Base-by-base conservation (phyloP, 1,140 invertebrate species). In the Drosophila suzukii region DNA sequence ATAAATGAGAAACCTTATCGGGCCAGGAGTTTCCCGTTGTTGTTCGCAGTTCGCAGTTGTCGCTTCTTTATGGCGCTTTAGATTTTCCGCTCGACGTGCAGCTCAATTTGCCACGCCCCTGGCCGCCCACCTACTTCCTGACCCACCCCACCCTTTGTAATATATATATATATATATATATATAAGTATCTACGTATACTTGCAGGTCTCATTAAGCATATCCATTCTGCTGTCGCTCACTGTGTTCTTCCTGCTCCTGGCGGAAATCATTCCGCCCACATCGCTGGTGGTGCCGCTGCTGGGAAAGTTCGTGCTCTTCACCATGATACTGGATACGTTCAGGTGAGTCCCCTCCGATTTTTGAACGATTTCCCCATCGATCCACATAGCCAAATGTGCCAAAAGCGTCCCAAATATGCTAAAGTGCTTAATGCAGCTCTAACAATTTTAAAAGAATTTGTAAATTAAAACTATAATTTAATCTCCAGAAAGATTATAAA, bases 301-400 rank as follows among this genome's bases (percentile, higher is more conserved):
- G 68, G 98, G 99, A 78, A 99, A 99, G 94, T 99, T 99, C 93
- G 97, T 99, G 80, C 95, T 99, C 60, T 99, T 99, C 94, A 99
- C 99, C 53, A 99, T 99, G 98, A 99, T 99, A 90, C 95, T 99
- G 76, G 98, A 99, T 92, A 98, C 97, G 46, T 97, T 98, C 93
- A 99, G 98, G 95, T 97, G 93, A 93, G 93, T 92, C 11, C 11
- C 7, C 7, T n/a, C 3, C 41, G 41, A 43, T 17, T 43, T 43
- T 43, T 6, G 36, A 6, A 8, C 56, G 12, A 30, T 39, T 30
- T 46, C 12, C 11, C 24, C 34, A 8, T 32, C n/a, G 43, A 41
- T 47, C 34, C 10, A 11, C 4, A 27, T n/a, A 27, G 8, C 13
- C 24, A 11, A n/a, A 27, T 53, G 34, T 53, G 27, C 4, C 49